Base-by-base conservation (phyloP, 2,888 invertebrate species). In the Dasysyrphus tricinctus region DNA sequence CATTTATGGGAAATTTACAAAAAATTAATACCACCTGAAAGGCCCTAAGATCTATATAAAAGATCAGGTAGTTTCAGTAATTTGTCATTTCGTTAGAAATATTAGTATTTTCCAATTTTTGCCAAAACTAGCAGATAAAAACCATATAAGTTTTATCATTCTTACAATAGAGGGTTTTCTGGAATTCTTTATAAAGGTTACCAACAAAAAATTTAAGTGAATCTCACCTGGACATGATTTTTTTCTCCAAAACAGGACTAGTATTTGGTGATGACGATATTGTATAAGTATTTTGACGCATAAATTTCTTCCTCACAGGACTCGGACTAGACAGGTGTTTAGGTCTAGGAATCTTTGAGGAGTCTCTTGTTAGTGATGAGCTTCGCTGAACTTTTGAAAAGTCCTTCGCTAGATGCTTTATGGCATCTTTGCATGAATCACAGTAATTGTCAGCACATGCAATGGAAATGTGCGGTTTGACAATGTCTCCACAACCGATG, bases 371-470 rank as follows among this genome's bases (percentile, higher is more conserved):
- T 5, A 89, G 89, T 0, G 89, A 89, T 0, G 89, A 82, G 44
- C 85, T 88, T 57, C 74, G 79, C 73, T 88, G 88, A 2, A 89
- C 88, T 87, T 91, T 91, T 0, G 90, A 90, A 82, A 91, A 91
- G 61, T 93, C 93, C 88, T 93, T 93, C 14, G 94, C 94, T 86
- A 94, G 91, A 81, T 93, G 92, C 81, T 93, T 94, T 12, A 94
- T 94, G 49, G 93, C 93, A 88, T 94, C 94, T 89, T 94, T 94
- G 89, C 94, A 95, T 84, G 94, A 94, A 90, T 95, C 94, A 92
- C 94, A 95, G 88, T 94, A 94, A 88, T 94, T 94, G 34, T 93
- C 93, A 51, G 93, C 93, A 88, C 93, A 93, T 14, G 93, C 92
- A 39, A 93, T 93, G 0, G 93, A 92, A 56, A 94, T 93, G 69